Base-by-base conservation (phyloP, 53 echinoderm and acorn worm genomes). In the Holothuria scabra region DNA sequence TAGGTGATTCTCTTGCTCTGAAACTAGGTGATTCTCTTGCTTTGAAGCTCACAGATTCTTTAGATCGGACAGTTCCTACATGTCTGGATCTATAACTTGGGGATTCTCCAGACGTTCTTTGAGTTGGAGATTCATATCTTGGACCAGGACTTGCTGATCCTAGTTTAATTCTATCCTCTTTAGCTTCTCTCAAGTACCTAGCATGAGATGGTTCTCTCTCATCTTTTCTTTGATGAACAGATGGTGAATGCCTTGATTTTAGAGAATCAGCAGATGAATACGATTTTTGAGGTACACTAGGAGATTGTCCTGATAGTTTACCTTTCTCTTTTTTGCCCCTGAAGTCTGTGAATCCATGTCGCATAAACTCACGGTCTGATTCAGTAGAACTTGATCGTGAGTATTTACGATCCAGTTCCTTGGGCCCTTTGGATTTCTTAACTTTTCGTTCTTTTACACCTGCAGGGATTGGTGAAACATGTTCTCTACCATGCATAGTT, bases 341-440 rank as follows among this genome's bases (percentile, higher is more conserved):
- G 37, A 81, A 81, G 21, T 14, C 62, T 23, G 35, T 29, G 24
- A 46, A 81, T 23, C 82, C 82, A 9, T 81, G 22, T 6, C 26
- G 35, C 82, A 81, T 81, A 46, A 81, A 81, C 46, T 81, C 82
- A 44, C 82, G 62, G 49, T 81, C 82, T 26, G 82, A 81, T 48
- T 81, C 82, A 21, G 82, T 81, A 1, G 62, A 61, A 44, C 82
- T 81, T 61, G 82, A 61, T 62, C 82, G 60, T 57, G 22, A 46
- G 78, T 78, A 78, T 20, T 56, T 74, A 14, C 46, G 74, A 20
- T 74, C 78, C 22, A 57, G 29, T 31, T 78, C 78, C 49, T 78
- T 78, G 16, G 78, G 58, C 3, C 28, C 78, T 58, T 78, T 78
- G 49, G 78, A 25, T 59, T 78, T 78, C 78, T 78, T 78, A 3